Conservation (phyloP, 2,113 vertebrate genomes). For the Cromileptes altivelis region DNA sequence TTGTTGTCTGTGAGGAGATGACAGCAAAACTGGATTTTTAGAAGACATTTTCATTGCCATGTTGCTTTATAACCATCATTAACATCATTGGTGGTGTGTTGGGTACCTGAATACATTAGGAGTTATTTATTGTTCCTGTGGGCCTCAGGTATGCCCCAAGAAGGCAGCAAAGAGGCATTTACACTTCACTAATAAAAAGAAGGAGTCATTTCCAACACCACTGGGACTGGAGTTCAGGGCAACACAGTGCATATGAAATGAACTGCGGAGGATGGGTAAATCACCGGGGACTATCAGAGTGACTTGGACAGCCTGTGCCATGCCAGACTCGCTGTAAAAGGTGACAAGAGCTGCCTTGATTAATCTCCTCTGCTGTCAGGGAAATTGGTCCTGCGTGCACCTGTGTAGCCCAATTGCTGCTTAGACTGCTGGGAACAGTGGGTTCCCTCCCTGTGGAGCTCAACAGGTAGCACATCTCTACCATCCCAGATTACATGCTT, state of each 20-base stretch:
- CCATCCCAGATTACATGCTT: background rate
- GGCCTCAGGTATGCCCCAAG: background rate
- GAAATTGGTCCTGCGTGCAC: constrained; percentile 40
- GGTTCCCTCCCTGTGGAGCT: constrained; percentile 7
- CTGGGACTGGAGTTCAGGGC: constrained; percentile 1
- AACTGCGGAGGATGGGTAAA: background rate
- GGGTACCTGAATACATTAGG: background rate
- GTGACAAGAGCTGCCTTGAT: constrained; percentile 58
- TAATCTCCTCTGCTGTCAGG: constrained; percentile 60
- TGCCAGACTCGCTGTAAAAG: constrained; percentile 34
- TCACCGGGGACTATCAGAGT: constrained; percentile 10
- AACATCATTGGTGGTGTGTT: background rate
- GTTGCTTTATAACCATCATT: background rate
- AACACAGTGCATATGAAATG: constrained; percentile 5
- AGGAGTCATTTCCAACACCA: background rate
- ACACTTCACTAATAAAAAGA: constrained; percentile 7
- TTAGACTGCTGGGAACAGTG: constrained; percentile 37
- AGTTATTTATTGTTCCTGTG: background rate
- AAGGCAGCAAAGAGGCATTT: constrained; percentile 15
- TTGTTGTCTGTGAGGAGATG: background rate
- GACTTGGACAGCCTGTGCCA: constrained; percentile 39
- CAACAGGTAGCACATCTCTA: constrained; percentile 22
- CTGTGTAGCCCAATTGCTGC: constrained; percentile 34
- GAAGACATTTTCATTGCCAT: background rate
- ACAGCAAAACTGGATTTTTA: background rate